Conservation (phyloP, 2,888 invertebrate genomes). For the Dryobota labecula region DNA sequence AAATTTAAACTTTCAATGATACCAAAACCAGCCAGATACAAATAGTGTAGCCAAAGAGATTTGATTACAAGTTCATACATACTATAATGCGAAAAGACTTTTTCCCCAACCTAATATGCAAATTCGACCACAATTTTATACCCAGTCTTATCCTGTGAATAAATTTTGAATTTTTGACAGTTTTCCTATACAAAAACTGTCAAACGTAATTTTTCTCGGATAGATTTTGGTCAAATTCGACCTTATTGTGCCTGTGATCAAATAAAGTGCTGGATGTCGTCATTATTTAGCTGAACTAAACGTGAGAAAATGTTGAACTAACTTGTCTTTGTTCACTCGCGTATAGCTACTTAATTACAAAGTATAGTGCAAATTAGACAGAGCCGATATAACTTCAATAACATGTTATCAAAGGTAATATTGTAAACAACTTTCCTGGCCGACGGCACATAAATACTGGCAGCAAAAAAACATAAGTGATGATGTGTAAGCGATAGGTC, state of each 20-base stretch:
- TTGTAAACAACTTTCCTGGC: constrained; percentile 23
- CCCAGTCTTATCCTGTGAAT: too few relatives aligned
- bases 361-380: constrained; percentile 5
- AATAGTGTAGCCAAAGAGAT: too few relatives aligned
- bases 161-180: too few relatives aligned
- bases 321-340: constrained; percentile 1
- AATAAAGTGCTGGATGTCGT: too few relatives aligned
- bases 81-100: too few relatives aligned
- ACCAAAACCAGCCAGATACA: too few relatives aligned
- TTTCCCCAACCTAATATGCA: too few relatives aligned
- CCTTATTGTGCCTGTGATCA: too few relatives aligned
- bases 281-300: not conserved
- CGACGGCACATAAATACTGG: constrained; percentile 11
- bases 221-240: too few relatives aligned
- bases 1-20: too few relatives aligned
- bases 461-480: constrained; percentile 39
- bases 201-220: not conserved
- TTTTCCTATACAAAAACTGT: not conserved
- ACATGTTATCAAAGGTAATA: constrained; percentile 19
- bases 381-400: constrained; percentile 13
- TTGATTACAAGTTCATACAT: too few relatives aligned
- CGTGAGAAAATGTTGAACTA: not conserved
- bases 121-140: too few relatives aligned
- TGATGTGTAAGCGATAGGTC: constrained; percentile 51
- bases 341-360: constrained; percentile 4